A percentile compares a stretch with the other conserved stretches of the same genome.
phyloP scores from a whole-genome alignment of 92 coral and sea anemone species.

The Scolanthus callimorphus region DNA sequence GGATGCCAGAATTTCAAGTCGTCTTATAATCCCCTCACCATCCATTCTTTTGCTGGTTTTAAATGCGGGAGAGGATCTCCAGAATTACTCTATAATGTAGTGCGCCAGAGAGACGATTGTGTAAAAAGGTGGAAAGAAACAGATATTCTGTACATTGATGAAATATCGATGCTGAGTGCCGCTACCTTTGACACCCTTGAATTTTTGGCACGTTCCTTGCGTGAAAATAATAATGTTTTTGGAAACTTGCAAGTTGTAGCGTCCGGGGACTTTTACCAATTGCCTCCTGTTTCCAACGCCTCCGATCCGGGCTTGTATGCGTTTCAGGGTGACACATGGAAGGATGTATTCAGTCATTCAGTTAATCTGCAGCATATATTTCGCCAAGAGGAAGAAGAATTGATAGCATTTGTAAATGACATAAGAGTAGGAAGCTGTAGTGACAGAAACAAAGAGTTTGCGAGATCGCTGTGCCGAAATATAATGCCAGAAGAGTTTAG shows the following conservation, averaged over 20 bases:
- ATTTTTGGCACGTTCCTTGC: constrained; percentile 17
- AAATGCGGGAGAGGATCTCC: constrained; percentile 13
- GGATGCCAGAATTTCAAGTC: not conserved
- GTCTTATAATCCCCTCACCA: not conserved
- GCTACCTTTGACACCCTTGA: constrained; percentile 28
- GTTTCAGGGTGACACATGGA: constrained; percentile 38
- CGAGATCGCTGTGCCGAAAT: constrained; percentile 19
- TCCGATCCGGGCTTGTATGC: constrained; percentile 31
- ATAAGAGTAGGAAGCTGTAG: constrained; percentile 1
- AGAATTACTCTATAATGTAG: not conserved
- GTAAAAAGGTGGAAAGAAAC: constrained; percentile 33
- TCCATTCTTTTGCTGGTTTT: constrained; percentile 28
- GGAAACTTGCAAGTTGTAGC: constrained; percentile 62
- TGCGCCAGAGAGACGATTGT: constrained; percentile 6
- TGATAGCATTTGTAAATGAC: constrained; percentile 26
- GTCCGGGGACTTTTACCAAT: constrained; percentile 52
- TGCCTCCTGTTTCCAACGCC: constrained; percentile 45
- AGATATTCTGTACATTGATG: constrained; percentile 47
- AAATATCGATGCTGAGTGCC: constrained; percentile 44
- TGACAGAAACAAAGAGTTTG: constrained; percentile 8
- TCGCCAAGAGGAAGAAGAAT: constrained; percentile 18
- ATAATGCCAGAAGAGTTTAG: constrained; percentile 30
- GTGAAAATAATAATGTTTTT: constrained; percentile 14
- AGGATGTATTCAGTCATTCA: constrained; percentile 32
- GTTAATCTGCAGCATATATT: constrained; percentile 30